Percentiles rank a stretch among this genome's conserved stretches.
These are phyloP conservation scores for Neosilurus mollespiculum DNA, from an alignment of 2,797 vertebrate species.

Conservation along the genomic window DNA sequence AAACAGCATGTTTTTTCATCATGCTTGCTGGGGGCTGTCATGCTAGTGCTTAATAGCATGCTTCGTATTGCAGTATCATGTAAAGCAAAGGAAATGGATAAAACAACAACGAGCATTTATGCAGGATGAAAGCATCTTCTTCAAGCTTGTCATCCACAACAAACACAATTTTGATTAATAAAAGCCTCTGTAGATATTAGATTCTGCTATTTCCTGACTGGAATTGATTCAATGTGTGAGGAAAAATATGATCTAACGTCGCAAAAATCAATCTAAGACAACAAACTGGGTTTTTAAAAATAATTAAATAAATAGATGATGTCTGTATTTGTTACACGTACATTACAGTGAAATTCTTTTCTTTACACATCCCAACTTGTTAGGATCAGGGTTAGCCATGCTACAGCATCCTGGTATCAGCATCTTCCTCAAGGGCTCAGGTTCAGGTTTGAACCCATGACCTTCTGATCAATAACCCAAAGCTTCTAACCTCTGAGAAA, in stretches of 20 bases:
- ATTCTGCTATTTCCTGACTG: not conserved
- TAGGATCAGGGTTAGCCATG: not conserved
- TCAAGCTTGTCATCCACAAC: not conserved
- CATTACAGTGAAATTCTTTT: not conserved
- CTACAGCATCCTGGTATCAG: too few species aligned
- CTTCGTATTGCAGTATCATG: not conserved
- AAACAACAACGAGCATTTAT: not conserved
- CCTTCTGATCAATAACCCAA: not conserved
- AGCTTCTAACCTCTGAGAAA: not conserved
- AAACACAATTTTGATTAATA: not conserved
- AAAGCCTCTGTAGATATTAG: not conserved
- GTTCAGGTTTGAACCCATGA: not conserved
- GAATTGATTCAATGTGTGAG: not conserved
- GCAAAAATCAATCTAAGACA: not conserved
- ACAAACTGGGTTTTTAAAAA: not conserved
- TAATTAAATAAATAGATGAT: not conserved
- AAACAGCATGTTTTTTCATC: constrained; percentile 16
- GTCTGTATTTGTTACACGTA: not conserved
- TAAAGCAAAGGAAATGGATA: not conserved
- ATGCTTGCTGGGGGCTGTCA: not conserved
- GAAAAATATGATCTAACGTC: not conserved
- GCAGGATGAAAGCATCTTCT: not conserved
- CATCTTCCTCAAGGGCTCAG: too few species aligned
- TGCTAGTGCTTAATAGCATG: constrained; percentile 2
- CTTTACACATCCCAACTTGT: not conserved